Evolutionary conservation across 2,888 invertebrate genomes (phyloP).

Genomic region (Chelonus formosanus): DNA sequence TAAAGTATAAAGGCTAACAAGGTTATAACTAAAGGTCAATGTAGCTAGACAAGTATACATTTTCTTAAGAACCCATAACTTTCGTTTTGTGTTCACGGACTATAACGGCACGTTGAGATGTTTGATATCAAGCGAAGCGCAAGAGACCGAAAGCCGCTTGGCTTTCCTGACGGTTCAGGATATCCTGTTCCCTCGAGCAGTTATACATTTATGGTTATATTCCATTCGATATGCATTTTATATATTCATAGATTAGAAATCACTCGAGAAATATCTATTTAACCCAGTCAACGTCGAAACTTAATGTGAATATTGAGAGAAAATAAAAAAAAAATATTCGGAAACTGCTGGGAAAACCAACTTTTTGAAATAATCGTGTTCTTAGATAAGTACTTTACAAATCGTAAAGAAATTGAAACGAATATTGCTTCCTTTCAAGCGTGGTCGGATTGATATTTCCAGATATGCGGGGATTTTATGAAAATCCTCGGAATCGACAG

Average conservation of each 20-base stretch:
- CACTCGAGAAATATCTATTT: neutral
- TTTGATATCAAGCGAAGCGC: constrained; percentile 9
- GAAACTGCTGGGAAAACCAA: too few species aligned
- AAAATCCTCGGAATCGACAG: too few species aligned
- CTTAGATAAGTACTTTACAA: too few species aligned
- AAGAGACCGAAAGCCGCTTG: constrained; percentile 14
- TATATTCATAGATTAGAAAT: neutral
- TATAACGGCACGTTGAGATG: constrained; percentile 18
- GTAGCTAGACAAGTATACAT: neutral
- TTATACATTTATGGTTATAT: constrained; percentile 13
- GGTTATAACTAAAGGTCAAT: neutral
- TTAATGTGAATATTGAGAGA: too few species aligned
- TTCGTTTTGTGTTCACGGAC: constrained; percentile 3
- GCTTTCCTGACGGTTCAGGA: constrained; percentile 9
- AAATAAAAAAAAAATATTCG: too few species aligned
- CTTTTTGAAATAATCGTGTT: too few species aligned
- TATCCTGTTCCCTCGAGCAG: constrained; percentile 8
- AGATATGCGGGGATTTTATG: too few species aligned
- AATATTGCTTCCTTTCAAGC: too few species aligned
- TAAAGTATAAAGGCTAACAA: too few species aligned
- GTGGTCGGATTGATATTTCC: too few species aligned
- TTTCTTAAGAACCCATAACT: constrained; percentile 5
- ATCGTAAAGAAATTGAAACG: too few species aligned
- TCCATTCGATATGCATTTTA: constrained; percentile 19
- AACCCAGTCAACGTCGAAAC: neutral